Percentiles rank a stretch among this genome's conserved stretches.
phyloP scores from a whole-genome alignment of 2,797 vertebrate species.

The Catharus ustulatus region DNA sequence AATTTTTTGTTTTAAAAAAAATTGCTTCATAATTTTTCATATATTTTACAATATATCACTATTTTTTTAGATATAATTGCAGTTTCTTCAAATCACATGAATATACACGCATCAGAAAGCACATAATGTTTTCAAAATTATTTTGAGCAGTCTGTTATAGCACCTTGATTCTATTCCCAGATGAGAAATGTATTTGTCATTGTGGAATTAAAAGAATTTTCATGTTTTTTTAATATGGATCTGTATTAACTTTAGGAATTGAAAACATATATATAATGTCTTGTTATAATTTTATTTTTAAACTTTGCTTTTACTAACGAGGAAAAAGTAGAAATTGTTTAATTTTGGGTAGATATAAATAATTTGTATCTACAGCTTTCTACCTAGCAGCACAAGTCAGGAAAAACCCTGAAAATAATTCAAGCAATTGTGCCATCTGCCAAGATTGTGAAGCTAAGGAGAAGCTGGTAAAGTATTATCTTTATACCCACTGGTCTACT shows the following conservation, averaged over 20 bases:
- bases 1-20: neutral
- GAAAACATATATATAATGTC: neutral
- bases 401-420: neutral
- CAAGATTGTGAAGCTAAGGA: neutral
- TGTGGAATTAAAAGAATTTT: neutral
- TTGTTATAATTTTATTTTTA: neutral
- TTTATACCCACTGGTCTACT: neutral
- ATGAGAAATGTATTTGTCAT: neutral
- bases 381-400: neutral
- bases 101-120: neutral
- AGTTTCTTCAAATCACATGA: neutral
- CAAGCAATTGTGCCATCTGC: neutral
- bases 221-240: neutral
- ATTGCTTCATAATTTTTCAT: neutral
- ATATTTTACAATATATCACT: neutral
- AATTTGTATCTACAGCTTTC: neutral
- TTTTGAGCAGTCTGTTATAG: neutral
- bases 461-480: neutral
- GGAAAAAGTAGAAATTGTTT: neutral
- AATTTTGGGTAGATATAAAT: neutral
- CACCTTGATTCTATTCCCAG: neutral
- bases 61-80: neutral
- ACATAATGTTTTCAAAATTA: neutral
- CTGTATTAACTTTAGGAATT: neutral
- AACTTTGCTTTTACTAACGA: neutral